Base-by-base conservation (phyloP, 2,888 invertebrate species). In the Tribolium freemani region DNA sequence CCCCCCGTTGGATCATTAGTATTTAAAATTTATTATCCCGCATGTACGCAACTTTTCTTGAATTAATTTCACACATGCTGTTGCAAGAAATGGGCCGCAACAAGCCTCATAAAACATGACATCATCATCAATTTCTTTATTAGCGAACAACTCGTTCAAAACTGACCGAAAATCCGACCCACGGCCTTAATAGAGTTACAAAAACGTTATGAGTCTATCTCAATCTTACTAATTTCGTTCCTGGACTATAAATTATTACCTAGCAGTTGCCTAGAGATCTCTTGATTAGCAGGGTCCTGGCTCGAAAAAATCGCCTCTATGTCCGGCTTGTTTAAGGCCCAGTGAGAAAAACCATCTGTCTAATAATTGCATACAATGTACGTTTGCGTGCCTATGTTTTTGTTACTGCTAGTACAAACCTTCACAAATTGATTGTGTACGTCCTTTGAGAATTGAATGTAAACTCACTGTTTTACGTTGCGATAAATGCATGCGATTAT, bases 401-500 rank as follows among this genome's bases (percentile, higher is more conserved):
- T 74, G 75, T 74, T 70, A 75, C 68, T 46, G 78, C 64, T 78
- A 79, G 78, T 78, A 79, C 53, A 73, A 66, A 54, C 71, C 68
- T 76, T 75, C 75, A 79, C 77, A 78, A 80, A 80, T 80, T 80
- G 80, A 80, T 79, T 79, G 77, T 72, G 73, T 77, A 76, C 77
- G 78, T 80, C 80, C 78, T 77, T 77, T 75, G 80, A 79, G 79
- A 74, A 77, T 76, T 75, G 76, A 78, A 78, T 75, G 78, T 76
- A 75, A 75, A 75, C 77, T 78, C 78, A 77, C 75, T 78, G 80
- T 78, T 82, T 81, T 80, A 79, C 80, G 80, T 78, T 76, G 75
- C 74, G 81, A 80, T 81, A 80, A 64, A 78, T 78, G 76, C 79
- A 79, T 79, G 78, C 79, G 81, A 80, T 80, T 80, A 79, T 76